Base-by-base conservation (phyloP, 1,140 invertebrate genomes). In the Caerostris extrusa region DNA sequence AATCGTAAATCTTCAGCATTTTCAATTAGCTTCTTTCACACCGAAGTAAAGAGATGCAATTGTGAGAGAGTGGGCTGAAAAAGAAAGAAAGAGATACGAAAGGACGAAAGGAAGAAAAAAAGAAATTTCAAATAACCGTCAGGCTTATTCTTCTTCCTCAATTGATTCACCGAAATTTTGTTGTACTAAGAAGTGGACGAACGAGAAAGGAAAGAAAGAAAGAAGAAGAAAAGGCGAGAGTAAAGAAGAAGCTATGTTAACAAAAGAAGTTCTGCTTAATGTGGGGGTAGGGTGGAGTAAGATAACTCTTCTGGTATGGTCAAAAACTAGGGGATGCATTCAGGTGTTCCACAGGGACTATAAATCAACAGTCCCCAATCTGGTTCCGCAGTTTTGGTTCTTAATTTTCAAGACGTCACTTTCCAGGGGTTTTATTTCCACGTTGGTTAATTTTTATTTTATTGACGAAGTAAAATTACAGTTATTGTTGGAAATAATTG, bases 1-100 rank as follows among this genome's bases (percentile, higher is more conserved):
- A 56, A 58, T 58, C 82, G 82, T 85, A 85, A 85, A 85, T 85
- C 82, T 85, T 85, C 55, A 85, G 82, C 82, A 58, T 85, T 85
- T 85, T 85, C 82, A 85, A 85, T 85, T 85, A 85, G 55, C 53
- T 85, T 19, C 82, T 85, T 85, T 85, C 53, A 56, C 53, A 17
- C 7, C 82, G 55, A 85, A 58, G 5, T 5, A 58, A 85, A 57
- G 71, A 14, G 71, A 77, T 50, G 34, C 71, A 77, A 77, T 77
- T 50, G 34, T 14, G 71, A 77, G 53, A 77, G 50, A 77, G 71
- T 34, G 69, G 82, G 12, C n/a, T 17, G 34, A 34, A 34, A 34
- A 34, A 34, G 34, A 34, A 34, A 34, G 34, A 2, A 34, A 34
- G 0, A 34, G 34, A 34, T 34, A 34, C 34, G 34, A 34, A 34